Evolutionary conservation across 1,140 invertebrate genomes (phyloP).

Genomic region (Drosophila takahashii): DNA sequence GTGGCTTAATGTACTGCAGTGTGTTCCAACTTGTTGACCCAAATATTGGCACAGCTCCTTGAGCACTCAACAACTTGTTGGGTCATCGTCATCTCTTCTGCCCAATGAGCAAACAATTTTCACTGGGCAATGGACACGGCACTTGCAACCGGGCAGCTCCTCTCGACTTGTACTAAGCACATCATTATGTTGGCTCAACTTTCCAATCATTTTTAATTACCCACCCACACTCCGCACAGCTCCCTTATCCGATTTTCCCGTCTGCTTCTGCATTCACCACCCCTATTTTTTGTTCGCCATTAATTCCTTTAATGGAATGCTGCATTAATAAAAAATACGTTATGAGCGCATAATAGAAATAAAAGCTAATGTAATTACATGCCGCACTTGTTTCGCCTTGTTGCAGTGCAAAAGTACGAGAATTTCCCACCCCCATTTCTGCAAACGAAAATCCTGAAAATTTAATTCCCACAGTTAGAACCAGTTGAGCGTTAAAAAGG

Average conservation of each 20-base stretch:
- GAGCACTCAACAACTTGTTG: constrained; percentile 41
- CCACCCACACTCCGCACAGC: constrained; percentile 24
- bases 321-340: constrained; percentile 75
- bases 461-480: constrained; percentile 61
- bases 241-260: background rate
- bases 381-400: constrained; percentile 56
- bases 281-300: constrained; percentile 31
- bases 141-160: constrained; percentile 23
- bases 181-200: constrained; percentile 63
- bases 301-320: constrained; percentile 69
- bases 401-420: constrained; percentile 29
- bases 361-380: constrained; percentile 78
- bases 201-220: constrained; percentile 73
- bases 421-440: constrained; percentile 20
- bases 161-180: constrained; percentile 53
- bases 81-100: constrained; percentile 26
- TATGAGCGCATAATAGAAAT: constrained; percentile 76
- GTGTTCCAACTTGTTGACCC: constrained; percentile 30
- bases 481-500: constrained; percentile 32
- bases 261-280: background rate
- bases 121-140: constrained; percentile 27
- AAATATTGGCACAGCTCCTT: constrained; percentile 41
- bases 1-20: background rate
- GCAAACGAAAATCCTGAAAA: constrained; percentile 47
- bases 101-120: constrained; percentile 14